Base-by-base conservation (phyloP, 2,888 invertebrate species). In the Lycaena phlaeas region DNA sequence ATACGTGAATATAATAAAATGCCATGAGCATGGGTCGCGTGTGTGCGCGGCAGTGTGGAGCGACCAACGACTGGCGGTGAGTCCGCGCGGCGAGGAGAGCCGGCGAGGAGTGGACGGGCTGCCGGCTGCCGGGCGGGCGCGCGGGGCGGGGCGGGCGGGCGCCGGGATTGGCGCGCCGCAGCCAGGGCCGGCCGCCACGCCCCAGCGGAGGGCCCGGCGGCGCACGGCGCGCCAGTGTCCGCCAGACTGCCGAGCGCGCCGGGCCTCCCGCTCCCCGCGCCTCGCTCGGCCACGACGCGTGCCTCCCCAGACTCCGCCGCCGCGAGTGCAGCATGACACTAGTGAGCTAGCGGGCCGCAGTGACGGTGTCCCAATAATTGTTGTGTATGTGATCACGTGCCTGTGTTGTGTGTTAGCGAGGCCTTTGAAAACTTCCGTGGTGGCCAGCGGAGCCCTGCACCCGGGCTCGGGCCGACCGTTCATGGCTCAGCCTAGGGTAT, bases 401-500 rank as follows among this genome's bases (percentile, higher is more conserved):
- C 71, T 59, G 76, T 78, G 82, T 76, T 72, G 74, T 73, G 81
- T 79, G 78, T 77, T 78, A 73, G 72, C 56, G 73, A 67, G 71
- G 69, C 75, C 78, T 76, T 67, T n/a, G n/a, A 73, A 77, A 82
- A 66, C 78, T 66, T 81, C 78, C 82, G 82, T 78, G 76, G 84
- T 84, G 81, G 85, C 84, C 79, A 84, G 84, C 75, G 84, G 82
- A 76, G 78, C 84, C 69, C 68, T 81, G 73, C 81, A 79, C 81
- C n/a, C n/a, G n/a, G 82, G 76, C 85, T 89, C 89, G 87, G 90
- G 89, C 87, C 90, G 90, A 88, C 89, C 89, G 88, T 90, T 88
- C 89, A 93, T 93, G 93, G 92, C 93, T 89, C 92, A 92, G 90
- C 92, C 92, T 89, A 90, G 92, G 92, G 93, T 92, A 91, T 87